phyloP scores from a whole-genome alignment of 2,888 invertebrate genomes.

The Acrobeloides nanus region DNA sequence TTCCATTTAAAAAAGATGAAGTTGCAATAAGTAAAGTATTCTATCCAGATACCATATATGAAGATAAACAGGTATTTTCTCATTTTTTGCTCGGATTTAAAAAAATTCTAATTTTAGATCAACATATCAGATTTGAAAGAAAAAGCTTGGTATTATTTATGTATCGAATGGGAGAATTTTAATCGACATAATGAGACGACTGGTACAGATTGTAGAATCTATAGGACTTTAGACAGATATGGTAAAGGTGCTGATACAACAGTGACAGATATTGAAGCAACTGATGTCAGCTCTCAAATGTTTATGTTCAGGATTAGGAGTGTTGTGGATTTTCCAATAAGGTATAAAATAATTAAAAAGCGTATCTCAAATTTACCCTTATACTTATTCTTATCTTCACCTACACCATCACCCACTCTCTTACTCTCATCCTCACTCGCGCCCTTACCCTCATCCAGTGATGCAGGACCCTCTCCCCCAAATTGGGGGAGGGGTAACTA shows the following conservation, averaged over 20 bases:
- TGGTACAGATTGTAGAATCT: conserved; percentile 34
- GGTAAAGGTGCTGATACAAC: conserved; percentile 32
- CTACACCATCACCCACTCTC: too few species aligned
- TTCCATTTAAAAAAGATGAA: conserved; percentile 31
- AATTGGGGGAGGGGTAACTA: too few species aligned
- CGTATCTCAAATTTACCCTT: too few species aligned
- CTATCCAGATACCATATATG: conserved; percentile 28
- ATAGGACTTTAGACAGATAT: conserved; percentile 35
- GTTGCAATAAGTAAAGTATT: conserved; percentile 23
- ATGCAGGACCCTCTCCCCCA: too few species aligned
- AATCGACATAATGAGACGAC: conserved; percentile 44
- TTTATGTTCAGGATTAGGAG: conserved; percentile 27
- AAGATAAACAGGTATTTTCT: conserved; percentile 26
- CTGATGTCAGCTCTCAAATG: conserved; percentile 30
- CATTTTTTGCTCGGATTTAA: background rate
- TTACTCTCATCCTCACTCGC: too few species aligned
- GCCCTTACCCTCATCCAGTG: too few species aligned
- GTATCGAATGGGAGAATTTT: conserved; percentile 47
- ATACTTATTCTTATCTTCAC: too few species aligned
- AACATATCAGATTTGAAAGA: conserved; percentile 26
- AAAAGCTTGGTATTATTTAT: conserved; percentile 40
- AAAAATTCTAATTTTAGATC: conserved; percentile 14
- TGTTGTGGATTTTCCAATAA: conserved; percentile 30
- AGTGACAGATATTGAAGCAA: conserved; percentile 28
- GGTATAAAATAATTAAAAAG: conserved; percentile 18